Evolutionary conservation across 1,140 invertebrate species (phyloP).

Genomic region (Pteromalus puparum): DNA sequence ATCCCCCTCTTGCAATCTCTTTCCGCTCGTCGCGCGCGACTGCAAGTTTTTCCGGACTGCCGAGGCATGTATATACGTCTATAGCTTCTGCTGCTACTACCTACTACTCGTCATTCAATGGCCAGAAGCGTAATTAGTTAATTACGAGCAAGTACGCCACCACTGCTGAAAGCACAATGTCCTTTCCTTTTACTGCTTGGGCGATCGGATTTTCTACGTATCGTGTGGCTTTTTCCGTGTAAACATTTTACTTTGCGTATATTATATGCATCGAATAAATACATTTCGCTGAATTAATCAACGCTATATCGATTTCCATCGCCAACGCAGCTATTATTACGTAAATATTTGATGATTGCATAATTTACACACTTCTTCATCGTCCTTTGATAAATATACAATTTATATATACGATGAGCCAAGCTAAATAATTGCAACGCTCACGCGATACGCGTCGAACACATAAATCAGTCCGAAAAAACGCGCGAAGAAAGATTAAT

Average conservation of each 20-base stretch:
- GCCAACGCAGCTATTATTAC: too few relatives aligned
- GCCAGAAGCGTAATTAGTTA: conserved; percentile 71
- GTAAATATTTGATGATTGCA: neutral
- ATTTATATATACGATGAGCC: neutral
- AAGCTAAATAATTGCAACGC: neutral
- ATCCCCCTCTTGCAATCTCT: neutral
- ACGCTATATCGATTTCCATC: too few relatives aligned
- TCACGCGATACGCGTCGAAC: neutral
- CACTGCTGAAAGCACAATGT: neutral
- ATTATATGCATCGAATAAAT: too few relatives aligned
- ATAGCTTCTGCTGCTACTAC: neutral
- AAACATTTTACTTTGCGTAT: too few relatives aligned
- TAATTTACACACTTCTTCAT: neutral
- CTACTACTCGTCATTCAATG: conserved; percentile 65
- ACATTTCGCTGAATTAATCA: too few relatives aligned
- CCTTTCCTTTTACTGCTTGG: neutral
- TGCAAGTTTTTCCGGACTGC: neutral
- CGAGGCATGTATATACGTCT: neutral
- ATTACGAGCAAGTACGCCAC: conserved; percentile 39
- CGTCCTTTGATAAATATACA: neutral
- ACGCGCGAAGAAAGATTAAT: neutral
- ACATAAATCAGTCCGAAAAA: neutral
- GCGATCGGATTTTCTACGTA: too few relatives aligned
- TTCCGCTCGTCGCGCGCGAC: neutral
- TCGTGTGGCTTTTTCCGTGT: too few relatives aligned